Evolutionary conservation across 2,888 invertebrate species (phyloP).

Genomic region (Caradrina clavipalpis): DNA sequence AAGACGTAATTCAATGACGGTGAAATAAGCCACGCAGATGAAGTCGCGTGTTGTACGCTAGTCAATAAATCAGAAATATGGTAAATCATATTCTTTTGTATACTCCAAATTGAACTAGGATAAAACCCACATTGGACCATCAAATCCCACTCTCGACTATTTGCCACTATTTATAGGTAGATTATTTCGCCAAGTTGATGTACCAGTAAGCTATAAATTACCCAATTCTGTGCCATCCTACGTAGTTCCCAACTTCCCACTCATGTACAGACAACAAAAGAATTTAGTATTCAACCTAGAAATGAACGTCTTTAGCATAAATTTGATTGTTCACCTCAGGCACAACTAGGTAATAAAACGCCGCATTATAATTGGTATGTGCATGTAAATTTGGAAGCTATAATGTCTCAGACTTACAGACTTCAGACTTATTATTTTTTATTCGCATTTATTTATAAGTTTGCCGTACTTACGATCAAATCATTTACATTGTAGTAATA

Average conservation of each 20-base stretch:
- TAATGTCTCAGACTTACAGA: no score
- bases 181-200: conserved; percentile 54
- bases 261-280: conserved; percentile 37
- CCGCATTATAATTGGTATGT: neutral
- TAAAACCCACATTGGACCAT: conserved; percentile 52
- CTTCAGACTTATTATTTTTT: no score
- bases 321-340: neutral
- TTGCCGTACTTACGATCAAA: no score
- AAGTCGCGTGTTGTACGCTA: no score
- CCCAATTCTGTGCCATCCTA: conserved; percentile 66
- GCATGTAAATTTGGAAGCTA: neutral
- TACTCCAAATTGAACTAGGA: conserved; percentile 7
- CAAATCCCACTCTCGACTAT: conserved; percentile 58
- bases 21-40: no score
- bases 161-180: conserved; percentile 42
- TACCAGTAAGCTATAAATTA: conserved; percentile 59
- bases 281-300: neutral
- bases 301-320: neutral
- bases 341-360: no score
- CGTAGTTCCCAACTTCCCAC: conserved; percentile 71
- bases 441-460: no score
- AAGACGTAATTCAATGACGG: no score
- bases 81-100: conserved; percentile 12
- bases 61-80: neutral
- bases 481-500: no score